phyloP scores from a whole-genome alignment of 2,113 vertebrate genomes.

The zebrafish (Danio rerio) region DNA sequence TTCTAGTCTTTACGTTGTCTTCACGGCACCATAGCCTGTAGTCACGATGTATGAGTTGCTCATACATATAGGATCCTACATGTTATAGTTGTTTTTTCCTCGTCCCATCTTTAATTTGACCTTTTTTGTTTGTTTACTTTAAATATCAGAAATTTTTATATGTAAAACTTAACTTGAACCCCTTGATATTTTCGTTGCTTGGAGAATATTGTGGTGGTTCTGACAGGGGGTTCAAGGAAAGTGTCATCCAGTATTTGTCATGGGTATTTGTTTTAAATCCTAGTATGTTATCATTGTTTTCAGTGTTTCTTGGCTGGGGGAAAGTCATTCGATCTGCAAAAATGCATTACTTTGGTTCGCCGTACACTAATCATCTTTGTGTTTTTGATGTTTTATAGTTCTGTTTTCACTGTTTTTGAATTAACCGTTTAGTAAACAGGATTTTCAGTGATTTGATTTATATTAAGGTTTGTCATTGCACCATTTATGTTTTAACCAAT shows the following conservation, averaged over 20 bases:
- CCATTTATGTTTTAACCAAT: conserved; percentile 6
- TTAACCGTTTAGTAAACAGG: not conserved
- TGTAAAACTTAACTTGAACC: conserved; percentile 56
- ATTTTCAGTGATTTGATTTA: not conserved
- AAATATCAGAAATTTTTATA: not conserved
- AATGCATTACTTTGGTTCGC: not conserved
- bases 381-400: conserved; percentile 40
- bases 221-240: conserved; percentile 53
- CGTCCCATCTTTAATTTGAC: conserved; percentile 55
- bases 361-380: conserved; percentile 58
- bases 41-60: conserved; percentile 74
- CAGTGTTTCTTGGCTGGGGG: conserved; percentile 26
- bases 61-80: conserved; percentile 74
- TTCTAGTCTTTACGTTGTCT: conserved; percentile 76
- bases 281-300: conserved; percentile 52
- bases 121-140: conserved; percentile 7
- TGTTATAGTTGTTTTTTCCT: conserved; percentile 66
- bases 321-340: not conserved
- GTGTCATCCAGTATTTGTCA: conserved; percentile 39
- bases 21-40: conserved; percentile 71
- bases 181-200: not conserved
- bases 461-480: not conserved
- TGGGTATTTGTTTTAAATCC: conserved; percentile 43
- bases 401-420: not conserved
- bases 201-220: not conserved